Base-by-base conservation (phyloP, 1,140 invertebrate species). In the Caenorhabditis brenneri region DNA sequence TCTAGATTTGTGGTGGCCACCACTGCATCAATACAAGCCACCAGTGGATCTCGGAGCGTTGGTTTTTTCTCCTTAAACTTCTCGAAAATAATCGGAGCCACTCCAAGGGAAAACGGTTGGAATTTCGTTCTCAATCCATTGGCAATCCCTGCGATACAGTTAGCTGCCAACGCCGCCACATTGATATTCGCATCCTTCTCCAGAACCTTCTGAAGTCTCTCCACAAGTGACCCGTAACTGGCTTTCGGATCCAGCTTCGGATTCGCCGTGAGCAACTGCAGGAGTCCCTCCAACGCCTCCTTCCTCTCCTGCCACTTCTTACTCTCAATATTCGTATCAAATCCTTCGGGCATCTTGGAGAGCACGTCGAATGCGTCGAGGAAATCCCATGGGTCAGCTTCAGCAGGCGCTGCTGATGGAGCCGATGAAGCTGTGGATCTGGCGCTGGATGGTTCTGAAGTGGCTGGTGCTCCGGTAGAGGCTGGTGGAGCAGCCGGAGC, bases 271-370 rank as follows among this genome's bases (percentile, higher is more conserved):
- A 96, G 90, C 65, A 92, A 89, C 81, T 93, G 93, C 82, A 97
- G 94, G 0, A 98, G 91, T 2, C 92, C 92, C 88, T 79, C 58
- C 1, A 99, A 88, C 0, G 94, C 94, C 91, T 98, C 96, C 91
- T 97, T 97, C 10, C 97, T 93, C 78, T 98, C 95, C 89, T 96
- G 95, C 97, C 97, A 99, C 90, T 99, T 99, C 90, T 98, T 98
- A 0, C 95, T 95, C 91, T 99, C 96, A 15, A 88, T 15, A 79
- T 90, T 88, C 9, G 97, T 96, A 9, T 81, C 53, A 91, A 98
- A 99, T 91, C 98, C 95, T 92, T 97, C 97, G 0, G 96, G 96
- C 29, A 99, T 90, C 91, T 96, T 95, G 2, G 95, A 94, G 0
- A 99, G 89, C 88, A 99, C 96, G 89, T 99, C 95, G 33, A 97